Percentiles rank a stretch among this genome's conserved stretches.
Conservation (phyloP, 2,888 invertebrate genomes). For the Leptinotarsa juncta region DNA sequence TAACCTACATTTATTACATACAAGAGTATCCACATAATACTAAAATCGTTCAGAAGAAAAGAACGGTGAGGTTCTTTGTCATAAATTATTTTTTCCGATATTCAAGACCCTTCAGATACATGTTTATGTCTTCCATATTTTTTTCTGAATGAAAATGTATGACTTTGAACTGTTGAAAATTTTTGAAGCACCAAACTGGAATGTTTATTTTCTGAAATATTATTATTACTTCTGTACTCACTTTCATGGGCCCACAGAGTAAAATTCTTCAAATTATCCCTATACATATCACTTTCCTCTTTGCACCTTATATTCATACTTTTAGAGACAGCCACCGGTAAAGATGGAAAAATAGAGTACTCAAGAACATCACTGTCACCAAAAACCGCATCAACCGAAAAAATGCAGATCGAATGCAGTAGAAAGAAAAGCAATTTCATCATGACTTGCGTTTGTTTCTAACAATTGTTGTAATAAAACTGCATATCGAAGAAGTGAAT, state of each 20-base stretch:
- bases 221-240: conserved; percentile 33
- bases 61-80: too few species aligned
- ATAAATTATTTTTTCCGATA: too few species aligned
- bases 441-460: conserved; percentile 31
- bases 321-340: conserved; percentile 50
- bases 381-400: conserved; percentile 20
- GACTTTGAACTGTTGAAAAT: too few species aligned
- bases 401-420: conserved; percentile 14
- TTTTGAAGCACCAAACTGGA: too few species aligned
- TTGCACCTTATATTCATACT: conserved; percentile 51
- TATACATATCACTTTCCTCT: conserved; percentile 51
- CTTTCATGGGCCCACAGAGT: conserved; percentile 54
- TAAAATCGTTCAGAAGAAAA: too few species aligned
- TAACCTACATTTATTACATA: too few species aligned
- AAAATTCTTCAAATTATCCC: conserved; percentile 51
- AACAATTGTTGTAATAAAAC: conserved; percentile 15
- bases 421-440: conserved; percentile 25
- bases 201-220: neutral
- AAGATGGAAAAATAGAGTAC: conserved; percentile 48
- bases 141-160: too few species aligned
- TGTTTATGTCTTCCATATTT: too few species aligned
- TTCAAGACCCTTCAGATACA: too few species aligned
- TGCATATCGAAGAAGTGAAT: conserved; percentile 35
- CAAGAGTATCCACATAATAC: too few species aligned
- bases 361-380: conserved; percentile 38